These are phyloP conservation scores for Diabrotica undecimpunctata DNA, from an alignment of 1,140 invertebrate genomes.

Conservation along the genomic window DNA sequence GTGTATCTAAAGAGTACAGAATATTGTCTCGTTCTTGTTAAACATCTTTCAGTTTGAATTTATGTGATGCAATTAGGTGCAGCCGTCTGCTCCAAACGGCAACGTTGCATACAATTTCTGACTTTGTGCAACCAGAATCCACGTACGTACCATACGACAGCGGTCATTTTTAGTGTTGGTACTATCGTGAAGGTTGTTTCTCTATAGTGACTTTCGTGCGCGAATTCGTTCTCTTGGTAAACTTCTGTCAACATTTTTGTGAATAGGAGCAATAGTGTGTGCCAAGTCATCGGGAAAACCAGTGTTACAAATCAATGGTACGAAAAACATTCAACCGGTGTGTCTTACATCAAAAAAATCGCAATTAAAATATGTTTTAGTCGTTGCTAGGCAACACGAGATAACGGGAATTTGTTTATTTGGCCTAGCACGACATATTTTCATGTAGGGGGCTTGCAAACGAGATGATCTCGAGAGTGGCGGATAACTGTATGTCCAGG, in stretches of 20 bases:
- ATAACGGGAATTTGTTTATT: not conserved
- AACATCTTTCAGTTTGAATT: too few relatives aligned
- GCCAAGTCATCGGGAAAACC: not conserved
- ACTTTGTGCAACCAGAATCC: not conserved
- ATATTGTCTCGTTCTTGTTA: not conserved
- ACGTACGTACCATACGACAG: not conserved
- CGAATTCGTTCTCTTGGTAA: not conserved
- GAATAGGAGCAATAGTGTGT: not conserved
- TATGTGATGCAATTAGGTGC: too few relatives aligned
- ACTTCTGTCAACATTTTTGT: not conserved
- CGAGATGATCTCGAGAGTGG: too few relatives aligned
- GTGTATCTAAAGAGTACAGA: not conserved
- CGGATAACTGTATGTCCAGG: too few relatives aligned
- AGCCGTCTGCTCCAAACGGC: not conserved
- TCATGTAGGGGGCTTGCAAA: too few relatives aligned
- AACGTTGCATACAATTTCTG: not conserved
- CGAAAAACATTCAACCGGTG: not conserved
- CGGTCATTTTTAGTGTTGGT: not conserved
- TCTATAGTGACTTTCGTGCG: not conserved
- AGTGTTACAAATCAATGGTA: not conserved
- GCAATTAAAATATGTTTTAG: not conserved
- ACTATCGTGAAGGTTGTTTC: conserved; percentile 1
- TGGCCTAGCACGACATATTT: too few relatives aligned
- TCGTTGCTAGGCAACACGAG: not conserved
- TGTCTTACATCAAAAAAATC: not conserved